phyloP scores from a whole-genome alignment of 2,113 vertebrate species.

The Crotophaga sulcirostris region DNA sequence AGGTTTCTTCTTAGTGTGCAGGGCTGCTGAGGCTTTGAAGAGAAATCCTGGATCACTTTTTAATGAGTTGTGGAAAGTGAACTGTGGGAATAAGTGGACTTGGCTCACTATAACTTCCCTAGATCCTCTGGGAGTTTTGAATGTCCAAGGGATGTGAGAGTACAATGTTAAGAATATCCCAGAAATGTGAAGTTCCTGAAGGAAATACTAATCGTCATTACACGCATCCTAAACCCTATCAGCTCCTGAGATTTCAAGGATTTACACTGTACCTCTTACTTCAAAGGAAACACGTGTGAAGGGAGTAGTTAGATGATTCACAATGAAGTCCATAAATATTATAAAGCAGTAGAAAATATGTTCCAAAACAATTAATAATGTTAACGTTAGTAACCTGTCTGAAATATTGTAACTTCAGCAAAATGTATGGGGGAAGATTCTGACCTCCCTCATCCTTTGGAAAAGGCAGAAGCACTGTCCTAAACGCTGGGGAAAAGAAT shows the following conservation, averaged over 20 bases:
- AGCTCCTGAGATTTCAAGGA: background rate
- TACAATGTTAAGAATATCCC: background rate
- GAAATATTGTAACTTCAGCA: background rate
- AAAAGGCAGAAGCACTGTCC: background rate
- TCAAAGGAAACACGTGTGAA: background rate
- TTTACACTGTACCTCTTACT: background rate
- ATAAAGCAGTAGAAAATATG: background rate
- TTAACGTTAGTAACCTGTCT: background rate
- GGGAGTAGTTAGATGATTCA: background rate
- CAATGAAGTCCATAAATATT: background rate
- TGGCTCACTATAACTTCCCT: slow-evolving; percentile 29
- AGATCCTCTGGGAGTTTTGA: background rate
- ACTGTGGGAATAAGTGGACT: slow-evolving; percentile 45
- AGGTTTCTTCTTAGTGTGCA: background rate
- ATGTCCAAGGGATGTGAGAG: background rate
- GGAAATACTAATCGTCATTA: background rate
- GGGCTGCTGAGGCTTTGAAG: background rate
- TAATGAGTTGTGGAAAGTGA: slow-evolving; percentile 41
- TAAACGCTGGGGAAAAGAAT: background rate
- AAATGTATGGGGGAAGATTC: background rate
- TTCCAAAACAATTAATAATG: background rate
- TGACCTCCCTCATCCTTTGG: background rate
- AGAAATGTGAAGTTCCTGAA: slow-evolving; percentile 22
- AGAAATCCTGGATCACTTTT: slow-evolving; percentile 14
- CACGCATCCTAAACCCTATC: background rate